Base-by-base conservation (phyloP, 2,888 invertebrate genomes). In the Hypomecis punctinalis region DNA sequence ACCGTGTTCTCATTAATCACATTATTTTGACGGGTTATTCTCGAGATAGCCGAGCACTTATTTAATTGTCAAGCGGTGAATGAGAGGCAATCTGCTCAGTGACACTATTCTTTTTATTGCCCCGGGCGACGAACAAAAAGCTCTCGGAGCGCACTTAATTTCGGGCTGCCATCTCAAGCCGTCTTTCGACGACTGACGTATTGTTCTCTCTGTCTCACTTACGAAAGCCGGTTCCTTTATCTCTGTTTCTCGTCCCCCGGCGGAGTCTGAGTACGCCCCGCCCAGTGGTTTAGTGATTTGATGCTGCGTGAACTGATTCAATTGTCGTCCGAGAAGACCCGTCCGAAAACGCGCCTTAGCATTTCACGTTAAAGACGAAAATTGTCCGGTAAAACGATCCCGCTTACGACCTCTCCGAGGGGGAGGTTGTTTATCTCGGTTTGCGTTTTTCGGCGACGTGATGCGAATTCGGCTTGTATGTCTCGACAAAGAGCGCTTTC, bases 251-350 rank as follows among this genome's bases (percentile, higher is more conserved):
- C 89, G 83, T 83, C 87, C 87, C 86, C 85, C 90, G 86, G 89
- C 80, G 91, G 93, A 91, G 91, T 90, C 91, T 87, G 88, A 81
- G 84, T 86, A 85, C 82, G 91, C 93, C 86, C 93, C 93, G 93
- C 93, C 93, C 93, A 90, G 91, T 88, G 93, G 93, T 93, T 93
- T 92, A 93, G 93, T 92, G 93, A 93, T 93, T 93, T 93, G 93
- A 93, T 93, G 93, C 93, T 92, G 93, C 91, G 92, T 93, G 90
- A 93, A 93, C 92, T 93, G 93, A 93, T 93, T 93, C 93, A 93
- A 93, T 93, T 92, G 91, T 91, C 89, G 83, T 85, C 79, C 77
- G 81, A 80, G 77, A 74, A 82, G 77, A 77, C 75, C 77, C 83
- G 79, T 80, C 83, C 88, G 76, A 90, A 90, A 91, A 89, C 83